Conservation (phyloP, 2,797 vertebrate genomes). For the Yasuhikotakia modesta region DNA sequence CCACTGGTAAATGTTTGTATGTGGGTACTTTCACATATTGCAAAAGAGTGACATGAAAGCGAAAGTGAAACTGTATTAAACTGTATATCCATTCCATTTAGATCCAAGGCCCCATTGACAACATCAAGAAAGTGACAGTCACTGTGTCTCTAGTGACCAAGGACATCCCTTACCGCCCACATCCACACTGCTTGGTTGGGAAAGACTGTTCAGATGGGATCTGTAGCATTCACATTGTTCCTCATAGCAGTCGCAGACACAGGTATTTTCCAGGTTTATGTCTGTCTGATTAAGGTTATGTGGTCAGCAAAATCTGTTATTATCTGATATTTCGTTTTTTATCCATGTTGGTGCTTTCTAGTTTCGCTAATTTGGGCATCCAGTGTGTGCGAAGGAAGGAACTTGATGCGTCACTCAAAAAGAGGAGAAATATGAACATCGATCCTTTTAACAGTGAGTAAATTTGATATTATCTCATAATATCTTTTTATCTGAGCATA, state of each 20-base stretch:
- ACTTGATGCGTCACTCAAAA: constrained; percentile 84
- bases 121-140: constrained; percentile 81
- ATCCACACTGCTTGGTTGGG: constrained; percentile 94
- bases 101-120: constrained; percentile 81
- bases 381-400: constrained; percentile 94
- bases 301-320: neutral
- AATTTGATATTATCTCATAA: neutral
- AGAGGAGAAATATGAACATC: constrained; percentile 85
- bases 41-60: neutral
- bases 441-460: constrained; percentile 91
- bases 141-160: constrained; percentile 91
- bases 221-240: constrained; percentile 82
- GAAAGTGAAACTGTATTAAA: constrained; percentile 15
- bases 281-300: neutral
- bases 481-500: too few relatives aligned
- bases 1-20: constrained; percentile 9
- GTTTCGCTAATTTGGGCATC: constrained; percentile 92
- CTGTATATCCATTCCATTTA: constrained; percentile 64
- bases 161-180: constrained; percentile 88
- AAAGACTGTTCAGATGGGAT: constrained; percentile 87
- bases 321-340: neutral
- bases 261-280: constrained; percentile 71
- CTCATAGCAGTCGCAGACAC: constrained; percentile 79
- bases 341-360: constrained; percentile 57
- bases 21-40: constrained; percentile 7